Evolutionary conservation across 1,140 invertebrate species (phyloP).

Genomic region (Copidosoma floridanum): DNA sequence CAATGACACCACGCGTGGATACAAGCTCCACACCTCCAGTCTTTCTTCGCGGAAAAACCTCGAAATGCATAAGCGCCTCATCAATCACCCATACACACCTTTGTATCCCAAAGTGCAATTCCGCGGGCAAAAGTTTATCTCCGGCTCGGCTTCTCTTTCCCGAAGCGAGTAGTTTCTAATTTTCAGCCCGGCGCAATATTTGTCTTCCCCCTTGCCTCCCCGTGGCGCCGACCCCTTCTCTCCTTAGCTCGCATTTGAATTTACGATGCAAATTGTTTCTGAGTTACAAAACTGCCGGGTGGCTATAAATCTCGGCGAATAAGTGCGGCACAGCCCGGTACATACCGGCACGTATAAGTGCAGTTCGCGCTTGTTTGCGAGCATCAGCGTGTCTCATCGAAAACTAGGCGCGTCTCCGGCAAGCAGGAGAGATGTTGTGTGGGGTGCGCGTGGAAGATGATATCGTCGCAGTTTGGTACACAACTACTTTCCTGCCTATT

Average conservation of each 20-base stretch:
- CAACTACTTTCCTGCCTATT: not conserved
- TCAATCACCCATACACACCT: too few relatives aligned
- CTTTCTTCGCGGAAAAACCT: too few relatives aligned
- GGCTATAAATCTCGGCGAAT: conserved; percentile 15
- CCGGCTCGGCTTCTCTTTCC: too few relatives aligned
- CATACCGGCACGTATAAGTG: conserved; percentile 22
- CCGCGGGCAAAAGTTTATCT: too few relatives aligned
- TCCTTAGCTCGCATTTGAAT: not conserved
- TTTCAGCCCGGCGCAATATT: too few relatives aligned
- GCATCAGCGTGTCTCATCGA: conserved; percentile 3
- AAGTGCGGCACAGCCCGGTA: not conserved
- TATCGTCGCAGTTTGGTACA: conserved; percentile 8
- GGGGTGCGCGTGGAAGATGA: conserved; percentile 1
- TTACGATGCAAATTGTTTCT: conserved; percentile 7
- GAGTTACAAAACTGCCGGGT: conserved; percentile 6
- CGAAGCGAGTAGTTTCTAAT: too few relatives aligned
- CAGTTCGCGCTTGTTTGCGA: conserved; percentile 18
- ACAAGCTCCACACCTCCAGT: too few relatives aligned
- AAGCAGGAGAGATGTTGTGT: not conserved
- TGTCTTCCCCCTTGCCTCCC: too few relatives aligned
- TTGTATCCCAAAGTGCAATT: too few relatives aligned
- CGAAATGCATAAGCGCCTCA: too few relatives aligned
- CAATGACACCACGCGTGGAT: too few relatives aligned
- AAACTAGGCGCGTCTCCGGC: conserved; percentile 5
- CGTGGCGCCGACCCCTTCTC: too few relatives aligned